A percentile compares a stretch with the other conserved stretches of the same genome.
phyloP scores from a whole-genome alignment of 2,797 vertebrate genomes.

The Geotrypetes seraphini region DNA sequence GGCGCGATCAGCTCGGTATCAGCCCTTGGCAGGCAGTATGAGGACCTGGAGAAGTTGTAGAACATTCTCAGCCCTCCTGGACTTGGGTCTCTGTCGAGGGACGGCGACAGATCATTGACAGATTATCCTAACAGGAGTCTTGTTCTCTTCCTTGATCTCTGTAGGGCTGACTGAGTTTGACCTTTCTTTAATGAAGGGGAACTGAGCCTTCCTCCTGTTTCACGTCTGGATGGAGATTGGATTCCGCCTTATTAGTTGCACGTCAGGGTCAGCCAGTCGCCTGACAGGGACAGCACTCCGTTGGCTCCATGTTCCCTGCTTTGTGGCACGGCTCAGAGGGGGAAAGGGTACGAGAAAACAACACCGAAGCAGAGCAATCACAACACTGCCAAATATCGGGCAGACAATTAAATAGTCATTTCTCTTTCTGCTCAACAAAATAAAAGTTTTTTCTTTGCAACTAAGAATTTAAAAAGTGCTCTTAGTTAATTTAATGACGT shows the following conservation, averaged over 20 bases:
- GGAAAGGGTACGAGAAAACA: not conserved
- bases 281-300: not conserved
- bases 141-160: not conserved
- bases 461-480: too few species aligned
- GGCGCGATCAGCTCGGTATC: too few species aligned
- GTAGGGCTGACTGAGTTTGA: not conserved
- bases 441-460: too few species aligned
- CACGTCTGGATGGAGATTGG: not conserved
- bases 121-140: not conserved
- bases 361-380: not conserved
- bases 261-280: not conserved
- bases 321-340: not conserved
- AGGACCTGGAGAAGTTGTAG: too few species aligned
- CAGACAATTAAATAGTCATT: too few species aligned
- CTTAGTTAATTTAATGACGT: too few species aligned
- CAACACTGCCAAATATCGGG: too few species aligned
- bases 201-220: not conserved
- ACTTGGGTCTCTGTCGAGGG: too few species aligned
- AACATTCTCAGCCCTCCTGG: too few species aligned
- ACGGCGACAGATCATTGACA: too few species aligned
- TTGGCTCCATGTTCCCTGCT: not conserved
- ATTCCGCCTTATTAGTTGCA: not conserved
- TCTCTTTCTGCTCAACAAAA: too few species aligned
- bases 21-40: too few species aligned
- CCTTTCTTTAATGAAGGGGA: slow-evolving; percentile 3